Conservation (phyloP, 2,797 vertebrate species). For the Nyctibius grandis region DNA sequence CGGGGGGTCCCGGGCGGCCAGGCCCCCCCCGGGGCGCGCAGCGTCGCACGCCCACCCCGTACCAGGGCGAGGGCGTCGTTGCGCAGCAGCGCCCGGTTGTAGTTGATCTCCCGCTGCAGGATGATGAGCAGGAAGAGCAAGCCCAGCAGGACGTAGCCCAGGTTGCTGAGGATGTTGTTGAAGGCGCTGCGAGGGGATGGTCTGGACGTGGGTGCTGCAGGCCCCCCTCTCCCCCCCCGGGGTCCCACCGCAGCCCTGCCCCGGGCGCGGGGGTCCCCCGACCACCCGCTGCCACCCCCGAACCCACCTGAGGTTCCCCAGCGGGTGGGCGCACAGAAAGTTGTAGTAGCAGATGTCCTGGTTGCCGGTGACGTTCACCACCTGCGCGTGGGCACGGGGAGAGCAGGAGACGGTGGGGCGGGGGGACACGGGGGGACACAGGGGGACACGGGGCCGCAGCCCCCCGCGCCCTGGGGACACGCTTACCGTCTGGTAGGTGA, state of each 20-base stretch:
- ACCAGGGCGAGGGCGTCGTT: slow-evolving; percentile 83
- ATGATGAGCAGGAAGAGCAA: slow-evolving; percentile 94
- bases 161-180: slow-evolving; percentile 98
- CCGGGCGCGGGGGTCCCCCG: background rate
- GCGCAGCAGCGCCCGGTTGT: slow-evolving; percentile 86
- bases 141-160: slow-evolving; percentile 94
- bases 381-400: slow-evolving; percentile 64
- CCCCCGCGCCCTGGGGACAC: background rate
- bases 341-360: slow-evolving; percentile 99
- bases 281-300: rapidly evolving
- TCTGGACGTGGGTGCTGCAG: rapidly evolving
- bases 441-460: background rate
- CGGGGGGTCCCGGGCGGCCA: rapidly evolving
- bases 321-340: slow-evolving; percentile 93
- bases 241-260: background rate
- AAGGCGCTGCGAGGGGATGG: slow-evolving; percentile 79
- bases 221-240: rapidly evolving
- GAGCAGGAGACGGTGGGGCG: background rate
- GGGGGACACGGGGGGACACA: rapidly evolving
- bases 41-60: background rate
- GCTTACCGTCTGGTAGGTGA: slow-evolving; percentile 95
- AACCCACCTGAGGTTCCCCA: slow-evolving; percentile 89
- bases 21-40: background rate
- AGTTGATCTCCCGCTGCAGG: slow-evolving; percentile 87
- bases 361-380: slow-evolving; percentile 94